Percentiles rank a stretch among this genome's conserved stretches.
Conservation (phyloP, 2,113 vertebrate species). For the Polyodon spathula region DNA sequence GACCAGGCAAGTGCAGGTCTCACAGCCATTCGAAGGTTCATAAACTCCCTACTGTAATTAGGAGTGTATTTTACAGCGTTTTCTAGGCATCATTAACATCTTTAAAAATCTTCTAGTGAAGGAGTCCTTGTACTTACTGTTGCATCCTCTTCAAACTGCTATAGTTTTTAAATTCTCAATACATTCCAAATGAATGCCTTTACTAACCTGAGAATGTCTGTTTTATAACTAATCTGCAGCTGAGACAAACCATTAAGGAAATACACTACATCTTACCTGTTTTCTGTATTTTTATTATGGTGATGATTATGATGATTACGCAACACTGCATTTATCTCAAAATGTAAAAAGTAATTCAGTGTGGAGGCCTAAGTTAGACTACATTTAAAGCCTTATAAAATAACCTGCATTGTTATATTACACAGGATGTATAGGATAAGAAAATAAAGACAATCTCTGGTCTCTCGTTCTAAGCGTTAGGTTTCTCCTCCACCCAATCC, state of each 20-base stretch:
- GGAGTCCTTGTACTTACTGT: too few species aligned
- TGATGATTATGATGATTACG: not conserved
- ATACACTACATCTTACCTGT: conserved; percentile 16
- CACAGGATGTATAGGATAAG: conserved; percentile 40
- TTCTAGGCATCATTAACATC: too few species aligned
- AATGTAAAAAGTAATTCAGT: conserved; percentile 21
- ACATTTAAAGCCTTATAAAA: conserved; percentile 23
- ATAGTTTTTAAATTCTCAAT: conserved; percentile 14
- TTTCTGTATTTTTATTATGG: conserved; percentile 8
- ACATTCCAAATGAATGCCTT: conserved; percentile 64
- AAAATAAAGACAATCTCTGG: conserved; percentile 49
- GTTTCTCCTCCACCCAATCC: conserved; percentile 47
- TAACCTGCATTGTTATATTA: conserved; percentile 27
- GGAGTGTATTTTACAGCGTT: too few species aligned
- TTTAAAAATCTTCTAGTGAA: too few species aligned
- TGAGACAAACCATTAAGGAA: conserved; percentile 11
- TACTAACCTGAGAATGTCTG: conserved; percentile 27
- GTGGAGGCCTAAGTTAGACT: conserved; percentile 28
- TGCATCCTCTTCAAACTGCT: too few species aligned
- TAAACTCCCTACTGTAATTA: too few species aligned
- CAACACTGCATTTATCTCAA: conserved; percentile 6
- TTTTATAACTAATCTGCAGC: conserved; percentile 20
- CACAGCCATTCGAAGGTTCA: too few species aligned
- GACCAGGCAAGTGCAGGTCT: too few species aligned
- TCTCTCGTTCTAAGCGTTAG: conserved; percentile 50